phyloP scores from a whole-genome alignment of 2,113 vertebrate genomes.

The Circaetus cinerascens region DNA sequence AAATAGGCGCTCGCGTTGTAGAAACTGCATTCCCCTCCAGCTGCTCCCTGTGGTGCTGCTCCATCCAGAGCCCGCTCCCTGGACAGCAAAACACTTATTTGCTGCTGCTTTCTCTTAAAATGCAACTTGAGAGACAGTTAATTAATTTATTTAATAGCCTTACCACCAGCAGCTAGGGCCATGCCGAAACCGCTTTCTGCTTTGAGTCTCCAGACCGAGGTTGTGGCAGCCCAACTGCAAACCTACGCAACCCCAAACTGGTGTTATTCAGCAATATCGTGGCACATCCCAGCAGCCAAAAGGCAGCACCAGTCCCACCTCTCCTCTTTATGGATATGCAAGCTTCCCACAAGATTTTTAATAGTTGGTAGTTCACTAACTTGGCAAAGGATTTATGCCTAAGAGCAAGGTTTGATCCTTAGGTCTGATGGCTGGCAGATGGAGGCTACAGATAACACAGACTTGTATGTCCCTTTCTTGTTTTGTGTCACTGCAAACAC shows the following conservation, averaged over 20 bases:
- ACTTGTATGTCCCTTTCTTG: fast-evolving
- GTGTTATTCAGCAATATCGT: fast-evolving
- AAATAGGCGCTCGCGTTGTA: fast-evolving
- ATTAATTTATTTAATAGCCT: neutral
- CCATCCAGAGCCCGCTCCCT: too few relatives aligned
- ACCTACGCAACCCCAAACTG: fast-evolving
- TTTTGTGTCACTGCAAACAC: neutral
- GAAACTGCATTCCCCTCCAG: neutral
- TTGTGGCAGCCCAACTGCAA: neutral
- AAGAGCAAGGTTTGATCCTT: neutral
- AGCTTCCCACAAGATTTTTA: neutral
- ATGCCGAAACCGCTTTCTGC: neutral
- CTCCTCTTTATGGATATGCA: neutral
- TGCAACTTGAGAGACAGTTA: neutral
- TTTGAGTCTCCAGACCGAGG: neutral
- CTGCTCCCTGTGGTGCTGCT: neutral
- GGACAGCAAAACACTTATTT: neutral
- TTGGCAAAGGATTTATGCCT: neutral
- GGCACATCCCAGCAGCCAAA: neutral
- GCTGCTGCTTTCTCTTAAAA: neutral
- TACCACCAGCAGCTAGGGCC: neutral
- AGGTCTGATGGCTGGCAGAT: neutral
- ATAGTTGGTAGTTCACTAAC: neutral
- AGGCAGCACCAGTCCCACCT: neutral
- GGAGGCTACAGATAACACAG: fast-evolving